Base-by-base conservation (phyloP, 2,797 vertebrate species). In the Numenius phaeopus region DNA sequence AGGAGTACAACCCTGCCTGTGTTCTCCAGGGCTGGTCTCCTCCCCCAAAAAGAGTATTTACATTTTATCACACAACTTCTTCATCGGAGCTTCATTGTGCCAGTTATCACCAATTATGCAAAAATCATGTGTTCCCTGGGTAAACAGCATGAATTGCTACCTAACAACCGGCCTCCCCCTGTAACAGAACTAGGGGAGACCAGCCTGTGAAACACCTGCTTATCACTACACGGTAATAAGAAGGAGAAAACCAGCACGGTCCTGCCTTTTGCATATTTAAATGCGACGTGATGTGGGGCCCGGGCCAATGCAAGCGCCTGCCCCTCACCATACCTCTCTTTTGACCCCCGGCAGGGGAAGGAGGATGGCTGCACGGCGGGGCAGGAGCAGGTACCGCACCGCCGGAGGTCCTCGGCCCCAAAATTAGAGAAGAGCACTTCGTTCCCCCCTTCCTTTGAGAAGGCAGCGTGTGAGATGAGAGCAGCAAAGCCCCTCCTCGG, bases 401-500 rank as follows among this genome's bases (percentile, higher is more conserved):
- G 22, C 89, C 2, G 11, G 42, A 92, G 49, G 69, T 58, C 62
- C 87, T 91, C 29, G 24, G 61, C 84, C 93, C 90, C 94, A 82
- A 94, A 96, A 85, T 64, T 20, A 93, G 79, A 58, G 81, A 96
- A 96, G 79, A 86, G 69, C 80, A 71, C 80, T 94, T 95, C 0
- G 11, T 75, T 67, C 40, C 80, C 77, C 58, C 8, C 7, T 76
- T 88, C 57, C 59, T 77, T 88, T 0, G 5, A 40, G 73, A 95
- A 89, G 46, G 61, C 92, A 92, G 62, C 13, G 3, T 0, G 19
- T 40, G 83, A 92, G 72, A 71, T 11, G 32, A 81, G 49, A 86
- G 82, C 89, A 88, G 93, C 79, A 49, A 80, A 87, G 80, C 5
- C 0, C 7, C 59, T 87, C 55, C 64, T 78, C 2, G 4, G 81